phyloP scores from a whole-genome alignment of 2,113 vertebrate genomes.

The Scolopax mira region DNA sequence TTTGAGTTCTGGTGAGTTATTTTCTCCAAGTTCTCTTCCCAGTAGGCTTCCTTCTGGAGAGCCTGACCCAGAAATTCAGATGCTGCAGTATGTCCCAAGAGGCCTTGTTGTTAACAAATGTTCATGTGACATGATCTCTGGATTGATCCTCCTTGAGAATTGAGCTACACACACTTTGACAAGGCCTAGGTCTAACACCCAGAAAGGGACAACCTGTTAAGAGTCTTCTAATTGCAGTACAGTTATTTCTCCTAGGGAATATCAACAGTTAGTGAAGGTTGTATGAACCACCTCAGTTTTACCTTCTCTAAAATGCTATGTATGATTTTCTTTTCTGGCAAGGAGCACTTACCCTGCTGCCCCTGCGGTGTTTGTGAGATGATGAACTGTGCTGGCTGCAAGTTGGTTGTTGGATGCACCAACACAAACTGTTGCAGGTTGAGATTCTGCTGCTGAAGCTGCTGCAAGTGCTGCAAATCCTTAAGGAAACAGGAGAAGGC shows the following conservation, averaged over 20 bases:
- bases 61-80: background rate
- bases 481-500: slow-evolving; percentile 35
- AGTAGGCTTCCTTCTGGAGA: background rate
- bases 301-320: background rate
- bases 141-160: background rate
- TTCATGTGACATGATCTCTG: background rate
- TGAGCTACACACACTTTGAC: background rate
- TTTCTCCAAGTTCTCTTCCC: background rate
- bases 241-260: background rate
- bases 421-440: slow-evolving; percentile 97
- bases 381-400: slow-evolving; percentile 96
- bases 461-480: slow-evolving; percentile 86
- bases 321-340: background rate
- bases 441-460: slow-evolving; percentile 95
- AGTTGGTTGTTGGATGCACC: slow-evolving; percentile 92
- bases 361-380: slow-evolving; percentile 96
- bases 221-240: background rate
- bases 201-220: background rate
- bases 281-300: background rate
- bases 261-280: background rate
- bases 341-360: slow-evolving; percentile 86
- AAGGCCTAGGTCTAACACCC: background rate
- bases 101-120: background rate
- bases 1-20: background rate
- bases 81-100: background rate